Evolutionary conservation across 2,888 invertebrate species (phyloP), one percentile per base, ranked within the genome.

Genomic region (Cyclophora punctaria): DNA sequence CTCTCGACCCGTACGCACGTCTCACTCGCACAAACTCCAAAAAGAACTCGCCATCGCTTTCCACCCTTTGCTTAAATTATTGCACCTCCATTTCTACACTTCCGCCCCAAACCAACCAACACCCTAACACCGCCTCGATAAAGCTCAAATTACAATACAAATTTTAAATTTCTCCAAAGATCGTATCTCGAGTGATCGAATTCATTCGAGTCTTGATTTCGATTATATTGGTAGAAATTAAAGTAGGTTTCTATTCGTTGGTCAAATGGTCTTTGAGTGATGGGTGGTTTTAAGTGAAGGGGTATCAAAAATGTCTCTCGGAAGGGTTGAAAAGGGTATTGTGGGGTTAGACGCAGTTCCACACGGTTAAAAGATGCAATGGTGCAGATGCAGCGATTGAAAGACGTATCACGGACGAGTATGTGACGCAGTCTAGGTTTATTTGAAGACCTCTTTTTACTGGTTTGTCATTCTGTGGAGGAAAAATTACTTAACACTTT

Each of bases 61-160:
- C 86, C 85, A 81, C 84, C 88, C 86, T 78, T 84, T 83, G 86
- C 87, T 87, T 87, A 86, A 88, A 88, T 88, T 87, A 88, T 88
- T 86, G 83, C 83, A 78, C 85, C 82, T 82, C 76, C 74, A 67
- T 64, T 71, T 69, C 64, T 64, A 66, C 70, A 50, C 50, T 35
- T 46, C 5, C 37, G 69, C 59, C 60, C 52, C 49, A 44, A 44
- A 7, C 6, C 44, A 6, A 44, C 33, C 4, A 33, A 44, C 4
- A 71, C 74, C 62, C 51, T 79, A 73, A 54, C 0, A 0, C 1
- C 0, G 35, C 41, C 3, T 20, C 0, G 4, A 53, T 70, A 74
- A 46, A 57, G 64, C 63, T 53, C 59, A 63, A 60, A 66, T 52
- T 62, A 52, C 50, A 35, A n/a, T 41, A 3, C 43, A 6, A 3